These are phyloP conservation scores for Muscicapa adusta DNA, from an alignment of 2,113 vertebrate species.

Conservation along the genomic window DNA sequence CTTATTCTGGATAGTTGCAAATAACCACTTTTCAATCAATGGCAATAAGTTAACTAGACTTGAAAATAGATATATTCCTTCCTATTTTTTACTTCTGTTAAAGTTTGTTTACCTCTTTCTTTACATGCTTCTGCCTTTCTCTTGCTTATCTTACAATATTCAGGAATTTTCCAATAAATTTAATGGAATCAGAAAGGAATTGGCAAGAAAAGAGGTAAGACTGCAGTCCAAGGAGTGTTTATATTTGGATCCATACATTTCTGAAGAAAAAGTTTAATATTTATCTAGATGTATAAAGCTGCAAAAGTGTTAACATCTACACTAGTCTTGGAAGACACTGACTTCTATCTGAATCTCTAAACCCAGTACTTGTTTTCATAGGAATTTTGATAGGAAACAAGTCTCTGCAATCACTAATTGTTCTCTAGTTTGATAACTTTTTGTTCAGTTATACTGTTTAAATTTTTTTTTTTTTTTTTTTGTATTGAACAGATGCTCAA, in stretches of 20 bases:
- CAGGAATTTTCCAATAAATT: slow-evolving; percentile 75
- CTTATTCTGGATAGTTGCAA: not conserved
- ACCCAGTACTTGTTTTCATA: not conserved
- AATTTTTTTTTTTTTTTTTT: slow-evolving; percentile 19
- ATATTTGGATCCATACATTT: slow-evolving; percentile 42
- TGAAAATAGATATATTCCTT: slow-evolving; percentile 37
- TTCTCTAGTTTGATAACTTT: not conserved
- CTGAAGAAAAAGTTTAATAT: slow-evolving; percentile 40
- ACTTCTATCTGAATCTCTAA: not conserved
- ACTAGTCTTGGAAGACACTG: not conserved
- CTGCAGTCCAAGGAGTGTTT: slow-evolving; percentile 63
- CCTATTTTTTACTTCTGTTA: slow-evolving; percentile 35
- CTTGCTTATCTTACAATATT: slow-evolving; percentile 73
- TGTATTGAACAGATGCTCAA: slow-evolving; percentile 89
- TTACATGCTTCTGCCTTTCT: slow-evolving; percentile 75
- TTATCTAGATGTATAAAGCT: not conserved
- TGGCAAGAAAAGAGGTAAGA: slow-evolving; percentile 73
- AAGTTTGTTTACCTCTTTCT: slow-evolving; percentile 71
- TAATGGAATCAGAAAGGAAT: slow-evolving; percentile 76
- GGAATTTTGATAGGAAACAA: slow-evolving; percentile 6
- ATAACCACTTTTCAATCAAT: not conserved
- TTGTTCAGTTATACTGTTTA: not conserved
- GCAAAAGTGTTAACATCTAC: not conserved
- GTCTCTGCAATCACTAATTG: not conserved
- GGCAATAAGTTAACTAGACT: not conserved